phyloP scores from a whole-genome alignment of 2,888 invertebrate genomes.

The Dinocampus coccinellae region DNA sequence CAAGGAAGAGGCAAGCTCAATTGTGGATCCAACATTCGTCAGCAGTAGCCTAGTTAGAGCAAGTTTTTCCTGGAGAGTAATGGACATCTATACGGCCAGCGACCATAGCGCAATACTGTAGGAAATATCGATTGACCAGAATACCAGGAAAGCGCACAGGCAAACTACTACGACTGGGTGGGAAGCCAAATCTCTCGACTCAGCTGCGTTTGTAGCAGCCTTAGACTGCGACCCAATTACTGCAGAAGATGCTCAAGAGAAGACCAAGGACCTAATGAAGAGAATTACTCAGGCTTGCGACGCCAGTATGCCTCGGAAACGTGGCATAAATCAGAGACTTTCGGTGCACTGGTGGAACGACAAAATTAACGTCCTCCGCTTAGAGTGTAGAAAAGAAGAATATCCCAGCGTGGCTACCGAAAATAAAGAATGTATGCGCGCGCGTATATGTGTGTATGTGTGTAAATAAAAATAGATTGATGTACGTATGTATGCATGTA shows the following conservation, averaged over 20 bases:
- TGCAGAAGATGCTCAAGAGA: constrained; percentile 1
- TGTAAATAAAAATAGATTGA: too few species aligned
- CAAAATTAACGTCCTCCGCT: constrained; percentile 27
- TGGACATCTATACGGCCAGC: constrained; percentile 39
- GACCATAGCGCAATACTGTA: constrained; percentile 41
- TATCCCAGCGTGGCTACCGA: constrained; percentile 23
- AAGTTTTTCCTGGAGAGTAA: constrained; percentile 29
- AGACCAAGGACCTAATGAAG: constrained; percentile 21
- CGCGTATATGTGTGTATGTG: too few species aligned
- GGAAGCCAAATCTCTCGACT: constrained; percentile 13
- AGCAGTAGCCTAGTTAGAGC: constrained; percentile 42
- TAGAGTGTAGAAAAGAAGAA: constrained; percentile 23
- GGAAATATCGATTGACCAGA: constrained; percentile 16
- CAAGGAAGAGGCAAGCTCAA: constrained; percentile 41
- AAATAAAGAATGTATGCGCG: too few species aligned
- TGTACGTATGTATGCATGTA: too few species aligned
- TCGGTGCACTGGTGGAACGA: constrained; percentile 41
- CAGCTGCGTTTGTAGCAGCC: background rate
- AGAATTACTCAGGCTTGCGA: constrained; percentile 32
- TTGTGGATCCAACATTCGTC: constrained; percentile 48
- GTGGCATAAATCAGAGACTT: constrained; percentile 16
- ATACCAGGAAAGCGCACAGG: background rate
- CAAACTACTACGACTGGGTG: constrained; percentile 2
- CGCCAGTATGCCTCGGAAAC: constrained; percentile 33
- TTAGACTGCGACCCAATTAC: constrained; percentile 20